Conservation (phyloP, 1,140 invertebrate genomes). For the Campoletis sonorensis region DNA sequence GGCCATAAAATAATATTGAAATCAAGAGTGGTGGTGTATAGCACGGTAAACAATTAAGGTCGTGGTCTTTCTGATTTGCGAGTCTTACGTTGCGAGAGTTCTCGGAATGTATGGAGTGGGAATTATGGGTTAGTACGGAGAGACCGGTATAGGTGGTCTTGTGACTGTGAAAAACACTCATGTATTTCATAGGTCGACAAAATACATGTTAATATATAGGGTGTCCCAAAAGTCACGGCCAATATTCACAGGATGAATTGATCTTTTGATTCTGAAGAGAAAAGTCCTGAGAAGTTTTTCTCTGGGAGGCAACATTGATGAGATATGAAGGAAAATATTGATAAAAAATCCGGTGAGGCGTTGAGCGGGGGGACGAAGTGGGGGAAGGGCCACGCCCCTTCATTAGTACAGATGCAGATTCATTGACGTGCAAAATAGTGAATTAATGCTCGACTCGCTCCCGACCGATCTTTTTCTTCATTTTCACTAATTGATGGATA, state of each 20-base stretch:
- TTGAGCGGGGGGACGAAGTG: no score
- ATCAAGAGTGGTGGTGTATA: not conserved
- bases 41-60: not conserved
- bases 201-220: not conserved
- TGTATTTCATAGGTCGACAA: not conserved
- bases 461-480: no score
- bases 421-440: no score
- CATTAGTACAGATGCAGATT: no score
- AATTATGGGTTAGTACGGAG: not conserved
- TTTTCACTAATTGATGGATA: no score
- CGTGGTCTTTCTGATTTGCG: not conserved
- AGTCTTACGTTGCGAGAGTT: slow-evolving; percentile 2
- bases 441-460: no score
- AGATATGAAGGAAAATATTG: no score
- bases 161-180: slow-evolving; percentile 1
- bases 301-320: not conserved
- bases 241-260: no score
- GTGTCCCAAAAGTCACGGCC: no score
- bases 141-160: not conserved
- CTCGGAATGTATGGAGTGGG: slow-evolving; percentile 4
- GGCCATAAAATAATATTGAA: not conserved
- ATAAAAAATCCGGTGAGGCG: not conserved
- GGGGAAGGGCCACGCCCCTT: no score
- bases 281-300: not conserved
- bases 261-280: not conserved